Conservation (phyloP, 2,797 vertebrate genomes). For the Poecilia gillii region DNA sequence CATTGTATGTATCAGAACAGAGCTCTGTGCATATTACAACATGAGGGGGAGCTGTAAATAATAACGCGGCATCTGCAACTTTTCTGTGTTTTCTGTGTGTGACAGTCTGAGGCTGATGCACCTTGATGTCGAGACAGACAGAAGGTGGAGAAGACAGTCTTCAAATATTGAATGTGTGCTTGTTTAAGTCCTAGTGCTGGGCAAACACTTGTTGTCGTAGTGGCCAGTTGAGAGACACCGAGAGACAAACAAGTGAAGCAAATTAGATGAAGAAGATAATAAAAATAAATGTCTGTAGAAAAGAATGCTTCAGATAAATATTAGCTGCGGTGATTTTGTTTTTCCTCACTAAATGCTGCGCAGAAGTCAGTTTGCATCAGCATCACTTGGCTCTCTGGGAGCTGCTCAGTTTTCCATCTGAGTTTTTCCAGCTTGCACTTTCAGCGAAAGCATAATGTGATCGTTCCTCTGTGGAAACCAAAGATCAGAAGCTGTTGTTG, state of each 20-base stretch:
- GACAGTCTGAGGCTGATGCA: slow-evolving; percentile 27
- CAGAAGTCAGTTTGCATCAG: slow-evolving; percentile 44
- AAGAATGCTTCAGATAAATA: slow-evolving; percentile 16
- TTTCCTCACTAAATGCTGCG: slow-evolving; percentile 29
- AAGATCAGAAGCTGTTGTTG: slow-evolving; percentile 42
- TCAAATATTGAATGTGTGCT: slow-evolving; percentile 24
- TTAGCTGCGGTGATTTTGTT: slow-evolving; percentile 26
- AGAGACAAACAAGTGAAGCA: slow-evolving; percentile 2
- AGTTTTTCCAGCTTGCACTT: slow-evolving; percentile 25
- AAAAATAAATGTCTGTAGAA: slow-evolving; percentile 7
- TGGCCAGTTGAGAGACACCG: background rate
- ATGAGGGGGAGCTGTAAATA: slow-evolving; percentile 37
- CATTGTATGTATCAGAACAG: slow-evolving; percentile 69
- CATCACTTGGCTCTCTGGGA: slow-evolving; percentile 24
- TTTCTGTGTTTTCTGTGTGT: slow-evolving; percentile 20
- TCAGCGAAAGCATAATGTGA: slow-evolving; percentile 7
- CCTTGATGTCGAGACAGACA: slow-evolving; percentile 22
- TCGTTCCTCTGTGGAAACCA: slow-evolving; percentile 23
- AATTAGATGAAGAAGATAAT: slow-evolving; percentile 20
- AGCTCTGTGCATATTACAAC: slow-evolving; percentile 44
- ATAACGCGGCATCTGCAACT: slow-evolving; percentile 25
- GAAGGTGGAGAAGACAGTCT: slow-evolving; percentile 21
- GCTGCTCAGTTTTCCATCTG: slow-evolving; percentile 36
- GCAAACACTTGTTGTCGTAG: slow-evolving; percentile 15
- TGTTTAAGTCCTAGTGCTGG: slow-evolving; percentile 28